A percentile compares a stretch with the other conserved stretches of the same genome.
These are phyloP conservation scores for Scaptomyza hsui DNA, from an alignment of 1,140 invertebrate genomes.

Conservation along the genomic window DNA sequence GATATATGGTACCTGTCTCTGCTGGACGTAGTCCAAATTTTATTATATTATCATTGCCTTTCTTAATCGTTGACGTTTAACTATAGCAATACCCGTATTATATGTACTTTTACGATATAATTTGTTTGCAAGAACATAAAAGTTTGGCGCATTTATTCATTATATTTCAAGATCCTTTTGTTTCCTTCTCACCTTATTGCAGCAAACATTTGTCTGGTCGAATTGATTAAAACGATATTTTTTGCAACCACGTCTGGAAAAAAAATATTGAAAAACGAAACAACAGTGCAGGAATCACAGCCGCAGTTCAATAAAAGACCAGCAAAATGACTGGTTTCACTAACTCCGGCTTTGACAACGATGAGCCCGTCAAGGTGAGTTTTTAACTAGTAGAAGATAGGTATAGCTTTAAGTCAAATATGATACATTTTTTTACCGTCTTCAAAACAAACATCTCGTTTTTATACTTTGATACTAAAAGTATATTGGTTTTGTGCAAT, in stretches of 20 bases:
- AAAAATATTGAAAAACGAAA: slow-evolving; percentile 9
- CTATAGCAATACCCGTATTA: too few species aligned
- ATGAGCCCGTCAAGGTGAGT: slow-evolving; percentile 83
- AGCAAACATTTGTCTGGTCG: slow-evolving; percentile 43
- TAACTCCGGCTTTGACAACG: slow-evolving; percentile 79
- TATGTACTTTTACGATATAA: slow-evolving; percentile 5
- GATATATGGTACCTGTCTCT: too few species aligned
- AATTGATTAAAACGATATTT: slow-evolving; percentile 46
- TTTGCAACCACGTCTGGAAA: not conserved
- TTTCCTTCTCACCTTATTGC: slow-evolving; percentile 43
- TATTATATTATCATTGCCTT: too few species aligned
- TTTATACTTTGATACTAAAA: too few species aligned
- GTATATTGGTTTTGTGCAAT: too few species aligned
- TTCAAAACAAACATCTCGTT: too few species aligned
- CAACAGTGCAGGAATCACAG: not conserved
- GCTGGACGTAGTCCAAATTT: too few species aligned
- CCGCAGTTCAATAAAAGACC: slow-evolving; percentile 29
- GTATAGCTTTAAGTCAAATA: not conserved
- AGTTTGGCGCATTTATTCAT: slow-evolving; percentile 34
- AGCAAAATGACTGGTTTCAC: slow-evolving; percentile 82
- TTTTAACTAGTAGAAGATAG: not conserved
- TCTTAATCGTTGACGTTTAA: too few species aligned
- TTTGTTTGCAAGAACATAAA: too few species aligned
- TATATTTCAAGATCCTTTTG: slow-evolving; percentile 16
- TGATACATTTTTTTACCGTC: slow-evolving; percentile 11